A percentile compares a stretch with the other conserved stretches of the same genome.
phyloP scores from a whole-genome alignment of 2,888 invertebrate species.

The Ormia ochracea region DNA sequence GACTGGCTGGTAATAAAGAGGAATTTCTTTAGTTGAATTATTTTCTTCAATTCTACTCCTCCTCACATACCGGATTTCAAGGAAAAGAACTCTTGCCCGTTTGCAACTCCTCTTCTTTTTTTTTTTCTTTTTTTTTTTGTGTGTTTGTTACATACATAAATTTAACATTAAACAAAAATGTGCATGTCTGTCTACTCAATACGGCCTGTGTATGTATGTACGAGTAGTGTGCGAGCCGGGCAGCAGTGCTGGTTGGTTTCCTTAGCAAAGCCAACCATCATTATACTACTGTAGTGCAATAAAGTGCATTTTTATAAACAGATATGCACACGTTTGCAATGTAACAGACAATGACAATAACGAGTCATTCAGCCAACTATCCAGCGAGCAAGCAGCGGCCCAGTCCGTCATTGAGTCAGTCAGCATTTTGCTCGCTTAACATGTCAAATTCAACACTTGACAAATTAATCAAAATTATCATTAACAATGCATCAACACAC shows the following conservation, averaged over 20 bases:
- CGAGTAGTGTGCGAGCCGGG: not conserved
- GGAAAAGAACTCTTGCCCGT: not conserved
- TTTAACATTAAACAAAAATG: slow-evolving; percentile 54
- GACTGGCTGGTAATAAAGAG: slow-evolving; percentile 56
- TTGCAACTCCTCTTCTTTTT: not conserved
- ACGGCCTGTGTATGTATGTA: not conserved
- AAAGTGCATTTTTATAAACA: slow-evolving; percentile 49
- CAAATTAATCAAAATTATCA: slow-evolving; percentile 63
- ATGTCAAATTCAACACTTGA: slow-evolving; percentile 63
- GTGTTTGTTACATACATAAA: slow-evolving; percentile 57
- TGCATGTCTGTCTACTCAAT: slow-evolving; percentile 13
- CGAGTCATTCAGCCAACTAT: slow-evolving; percentile 45
- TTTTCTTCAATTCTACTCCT: slow-evolving; percentile 38
- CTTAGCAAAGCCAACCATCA: slow-evolving; percentile 36
- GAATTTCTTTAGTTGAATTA: slow-evolving; percentile 58
- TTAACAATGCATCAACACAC: slow-evolving; percentile 63
- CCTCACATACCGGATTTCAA: not conserved
- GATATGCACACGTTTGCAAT: slow-evolving; percentile 52
- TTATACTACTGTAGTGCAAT: slow-evolving; percentile 37
- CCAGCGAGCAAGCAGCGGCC: not conserved
- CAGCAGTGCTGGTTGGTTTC: slow-evolving; percentile 35
- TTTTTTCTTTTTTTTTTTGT: too few relatives aligned
- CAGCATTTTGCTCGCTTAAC: slow-evolving; percentile 62
- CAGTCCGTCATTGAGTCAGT: slow-evolving; percentile 17
- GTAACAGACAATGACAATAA: slow-evolving; percentile 50